A percentile compares a stretch with the other conserved stretches of the same genome.
phyloP scores from a whole-genome alignment of 2,888 invertebrate species.

The Bimastos eiseni region DNA sequence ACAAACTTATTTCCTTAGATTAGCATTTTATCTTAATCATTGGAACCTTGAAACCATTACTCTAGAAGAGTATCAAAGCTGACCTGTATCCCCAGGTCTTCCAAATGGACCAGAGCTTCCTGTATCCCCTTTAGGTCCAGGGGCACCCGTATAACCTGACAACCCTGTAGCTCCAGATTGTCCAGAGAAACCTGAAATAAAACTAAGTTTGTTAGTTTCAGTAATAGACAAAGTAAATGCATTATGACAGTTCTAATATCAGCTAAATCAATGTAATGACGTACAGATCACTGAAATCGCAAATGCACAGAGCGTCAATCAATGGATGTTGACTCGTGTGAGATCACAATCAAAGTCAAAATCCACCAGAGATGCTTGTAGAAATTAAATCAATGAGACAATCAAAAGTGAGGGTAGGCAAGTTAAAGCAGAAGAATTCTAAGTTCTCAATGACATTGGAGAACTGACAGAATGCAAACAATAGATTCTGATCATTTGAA shows the following conservation, averaged over 20 bases:
- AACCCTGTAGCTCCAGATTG: constrained; percentile 31
- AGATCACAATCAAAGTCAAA: no score
- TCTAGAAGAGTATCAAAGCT: not conserved
- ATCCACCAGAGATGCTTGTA: no score
- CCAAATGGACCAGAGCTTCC: constrained; percentile 14
- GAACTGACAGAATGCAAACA: no score
- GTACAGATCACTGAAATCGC: no score
- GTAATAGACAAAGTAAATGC: not conserved
- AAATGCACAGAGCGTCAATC: no score
- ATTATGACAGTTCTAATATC: not conserved
- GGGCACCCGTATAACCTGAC: constrained; percentile 13
- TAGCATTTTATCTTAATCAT: not conserved
- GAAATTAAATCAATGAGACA: no score
- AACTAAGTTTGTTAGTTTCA: not conserved
- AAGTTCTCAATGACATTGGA: no score
- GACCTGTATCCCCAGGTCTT: not conserved
- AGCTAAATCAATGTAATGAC: no score
- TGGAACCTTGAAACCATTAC: not conserved
- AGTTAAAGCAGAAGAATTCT: no score
- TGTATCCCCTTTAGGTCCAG: constrained; percentile 25
- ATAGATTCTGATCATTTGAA: no score
- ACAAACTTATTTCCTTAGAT: not conserved
- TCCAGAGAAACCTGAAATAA: constrained; percentile 31
- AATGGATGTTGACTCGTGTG: no score
- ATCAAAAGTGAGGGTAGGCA: no score